Conservation (phyloP, 2,888 invertebrate species). For the Plebejus argus region DNA sequence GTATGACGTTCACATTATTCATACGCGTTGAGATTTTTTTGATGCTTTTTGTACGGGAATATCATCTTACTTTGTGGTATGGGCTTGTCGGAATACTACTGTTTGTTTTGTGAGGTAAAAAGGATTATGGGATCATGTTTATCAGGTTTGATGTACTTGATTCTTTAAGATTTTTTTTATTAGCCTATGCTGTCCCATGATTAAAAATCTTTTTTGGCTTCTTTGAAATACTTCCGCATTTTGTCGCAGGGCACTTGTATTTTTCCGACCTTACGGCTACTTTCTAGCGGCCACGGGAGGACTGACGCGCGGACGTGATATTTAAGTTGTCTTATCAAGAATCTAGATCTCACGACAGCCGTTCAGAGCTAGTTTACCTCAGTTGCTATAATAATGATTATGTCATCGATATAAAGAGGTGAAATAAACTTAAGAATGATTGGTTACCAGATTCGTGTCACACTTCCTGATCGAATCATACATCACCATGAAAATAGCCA, state of each 20-base stretch:
- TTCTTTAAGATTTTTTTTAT: neutral
- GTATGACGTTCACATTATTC: slow-evolving; percentile 79
- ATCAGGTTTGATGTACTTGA: neutral
- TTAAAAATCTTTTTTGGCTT: neutral
- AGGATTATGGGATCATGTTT: neutral
- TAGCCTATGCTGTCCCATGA: too few relatives aligned
- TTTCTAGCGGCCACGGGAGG: too few relatives aligned
- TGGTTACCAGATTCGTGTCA: neutral
- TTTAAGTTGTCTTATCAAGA: neutral
- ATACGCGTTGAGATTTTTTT: slow-evolving; percentile 62
- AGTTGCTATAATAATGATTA: too few relatives aligned
- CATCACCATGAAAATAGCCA: slow-evolving; percentile 30
- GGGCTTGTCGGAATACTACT: slow-evolving; percentile 4
- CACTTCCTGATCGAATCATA: slow-evolving; percentile 9
- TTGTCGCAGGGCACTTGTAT: too few relatives aligned
- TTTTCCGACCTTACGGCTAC: neutral
- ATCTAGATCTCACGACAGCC: neutral
- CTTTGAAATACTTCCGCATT: too few relatives aligned
- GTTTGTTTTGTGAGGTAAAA: neutral
- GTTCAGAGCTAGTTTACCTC: neutral
- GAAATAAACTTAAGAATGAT: neutral
- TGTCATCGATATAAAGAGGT: neutral
- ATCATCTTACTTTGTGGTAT: neutral
- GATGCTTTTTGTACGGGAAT: slow-evolving; percentile 8
- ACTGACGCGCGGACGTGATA: neutral